Percentiles rank a stretch among this genome's conserved stretches.
Conservation (phyloP, 2,113 vertebrate genomes). For the Propithecus coquereli region DNA sequence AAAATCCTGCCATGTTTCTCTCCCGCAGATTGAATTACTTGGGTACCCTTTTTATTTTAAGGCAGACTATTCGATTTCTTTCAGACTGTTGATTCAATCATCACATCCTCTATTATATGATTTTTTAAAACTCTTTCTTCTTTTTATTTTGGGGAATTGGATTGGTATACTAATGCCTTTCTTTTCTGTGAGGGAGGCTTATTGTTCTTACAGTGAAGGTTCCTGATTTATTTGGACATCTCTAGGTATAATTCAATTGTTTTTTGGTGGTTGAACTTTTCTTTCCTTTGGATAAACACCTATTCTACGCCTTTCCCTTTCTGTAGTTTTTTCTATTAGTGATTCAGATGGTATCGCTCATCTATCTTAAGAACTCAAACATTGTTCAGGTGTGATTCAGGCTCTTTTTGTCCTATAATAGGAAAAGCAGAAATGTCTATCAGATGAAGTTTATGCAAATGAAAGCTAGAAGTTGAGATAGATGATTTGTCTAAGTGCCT, state of each 20-base stretch:
- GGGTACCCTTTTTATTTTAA: neutral
- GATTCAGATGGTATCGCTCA: neutral
- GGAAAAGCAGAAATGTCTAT: neutral
- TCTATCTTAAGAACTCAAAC: neutral
- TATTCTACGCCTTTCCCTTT: slow-evolving; percentile 20
- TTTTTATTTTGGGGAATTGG: slow-evolving; percentile 49
- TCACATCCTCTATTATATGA: neutral
- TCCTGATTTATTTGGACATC: slow-evolving; percentile 44
- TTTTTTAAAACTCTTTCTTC: slow-evolving; percentile 45
- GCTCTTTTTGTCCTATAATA: neutral
- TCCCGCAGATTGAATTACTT: slow-evolving; percentile 60
- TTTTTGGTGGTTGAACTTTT: slow-evolving; percentile 45
- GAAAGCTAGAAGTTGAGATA: neutral
- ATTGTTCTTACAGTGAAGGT: neutral
- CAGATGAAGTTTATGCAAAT: neutral
- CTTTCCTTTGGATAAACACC: neutral
- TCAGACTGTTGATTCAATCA: slow-evolving; percentile 62
- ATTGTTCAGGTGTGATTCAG: neutral
- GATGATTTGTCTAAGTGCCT: neutral
- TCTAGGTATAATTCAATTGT: slow-evolving; percentile 40
- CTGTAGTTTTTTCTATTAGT: neutral
- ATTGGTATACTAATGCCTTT: neutral
- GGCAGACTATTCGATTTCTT: slow-evolving; percentile 46
- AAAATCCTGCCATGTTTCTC: slow-evolving; percentile 52
- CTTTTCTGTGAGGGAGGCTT: slow-evolving; percentile 22